These are phyloP conservation scores for Corticium candelabrum DNA, from an alignment of 37 sponge, comb jelly and placozoan genomes.

Conservation along the genomic window DNA sequence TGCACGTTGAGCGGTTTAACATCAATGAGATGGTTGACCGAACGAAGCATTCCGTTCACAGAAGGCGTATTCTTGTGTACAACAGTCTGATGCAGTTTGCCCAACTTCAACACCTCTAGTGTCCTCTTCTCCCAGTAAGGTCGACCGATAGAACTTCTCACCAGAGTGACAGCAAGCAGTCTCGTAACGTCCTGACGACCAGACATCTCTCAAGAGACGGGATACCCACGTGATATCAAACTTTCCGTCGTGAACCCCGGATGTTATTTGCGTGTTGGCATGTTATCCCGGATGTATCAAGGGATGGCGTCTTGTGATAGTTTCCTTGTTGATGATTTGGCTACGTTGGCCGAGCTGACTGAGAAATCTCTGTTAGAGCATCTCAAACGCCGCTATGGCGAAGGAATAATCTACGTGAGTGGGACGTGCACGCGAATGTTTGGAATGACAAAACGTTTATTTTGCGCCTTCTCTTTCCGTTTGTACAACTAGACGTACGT, in stretches of 20 bases:
- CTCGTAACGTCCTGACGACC: constrained; percentile 25
- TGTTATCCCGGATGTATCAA: too few species aligned
- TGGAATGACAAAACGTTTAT: too few species aligned
- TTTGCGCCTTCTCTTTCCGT: too few species aligned
- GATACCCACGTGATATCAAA: not conserved
- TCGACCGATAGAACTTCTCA: constrained; percentile 64
- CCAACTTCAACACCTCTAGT: constrained; percentile 48
- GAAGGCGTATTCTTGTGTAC: constrained; percentile 75
- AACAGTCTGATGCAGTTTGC: constrained; percentile 53
- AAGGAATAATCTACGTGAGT: not conserved
- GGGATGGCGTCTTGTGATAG: not conserved
- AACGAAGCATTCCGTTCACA: constrained; percentile 40
- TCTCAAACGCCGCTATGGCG: not conserved
- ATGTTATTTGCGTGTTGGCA: too few species aligned
- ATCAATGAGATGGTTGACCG: constrained; percentile 54
- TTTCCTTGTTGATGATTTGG: not conserved
- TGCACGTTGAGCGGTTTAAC: constrained; percentile 19
- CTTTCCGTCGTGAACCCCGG: too few species aligned
- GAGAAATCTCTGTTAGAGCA: not conserved
- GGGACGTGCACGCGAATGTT: too few species aligned
- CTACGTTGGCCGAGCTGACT: not conserved
- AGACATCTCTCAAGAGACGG: not conserved
- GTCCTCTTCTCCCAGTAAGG: constrained; percentile 74
- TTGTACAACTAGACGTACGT: constrained; percentile 11
- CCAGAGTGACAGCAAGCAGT: constrained; percentile 61